A percentile compares a stretch with the other conserved stretches of the same genome.
These are phyloP conservation scores for Laothoe populi DNA, from an alignment of 2,888 invertebrate genomes.

Conservation along the genomic window DNA sequence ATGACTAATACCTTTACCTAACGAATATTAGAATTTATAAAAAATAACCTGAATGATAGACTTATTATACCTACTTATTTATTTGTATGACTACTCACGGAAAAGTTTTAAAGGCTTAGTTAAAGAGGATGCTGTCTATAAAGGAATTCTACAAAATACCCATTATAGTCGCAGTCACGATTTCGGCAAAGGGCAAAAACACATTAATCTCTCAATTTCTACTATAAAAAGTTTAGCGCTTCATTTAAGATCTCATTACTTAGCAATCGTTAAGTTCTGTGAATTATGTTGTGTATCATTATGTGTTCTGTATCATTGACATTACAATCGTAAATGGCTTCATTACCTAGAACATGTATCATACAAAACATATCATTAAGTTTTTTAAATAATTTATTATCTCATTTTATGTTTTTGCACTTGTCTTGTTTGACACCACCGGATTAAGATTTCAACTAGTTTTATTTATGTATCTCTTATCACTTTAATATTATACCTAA, in stretches of 20 bases:
- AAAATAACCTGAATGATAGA: too few species aligned
- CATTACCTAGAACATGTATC: conserved; percentile 26
- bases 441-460: not conserved
- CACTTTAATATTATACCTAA: too few species aligned
- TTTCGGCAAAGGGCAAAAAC: not conserved
- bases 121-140: not conserved
- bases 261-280: conserved; percentile 27
- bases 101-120: not conserved
- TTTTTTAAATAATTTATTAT: conserved; percentile 8
- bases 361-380: conserved; percentile 19
- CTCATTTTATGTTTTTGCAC: not conserved
- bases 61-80: too few species aligned
- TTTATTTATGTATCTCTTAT: not conserved
- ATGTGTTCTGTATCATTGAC: conserved; percentile 28
- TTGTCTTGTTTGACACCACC: not conserved
- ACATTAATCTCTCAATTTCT: conserved; percentile 2
- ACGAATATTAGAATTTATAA: too few species aligned
- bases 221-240: conserved; percentile 25
- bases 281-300: conserved; percentile 33
- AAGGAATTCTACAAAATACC: not conserved
- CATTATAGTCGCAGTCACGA: not conserved
- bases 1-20: too few species aligned
- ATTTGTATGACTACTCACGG: not conserved
- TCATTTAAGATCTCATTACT: conserved; percentile 25
- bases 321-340: conserved; percentile 27